phyloP scores from a whole-genome alignment of 1,140 invertebrate genomes.

The Augochlora pura region DNA sequence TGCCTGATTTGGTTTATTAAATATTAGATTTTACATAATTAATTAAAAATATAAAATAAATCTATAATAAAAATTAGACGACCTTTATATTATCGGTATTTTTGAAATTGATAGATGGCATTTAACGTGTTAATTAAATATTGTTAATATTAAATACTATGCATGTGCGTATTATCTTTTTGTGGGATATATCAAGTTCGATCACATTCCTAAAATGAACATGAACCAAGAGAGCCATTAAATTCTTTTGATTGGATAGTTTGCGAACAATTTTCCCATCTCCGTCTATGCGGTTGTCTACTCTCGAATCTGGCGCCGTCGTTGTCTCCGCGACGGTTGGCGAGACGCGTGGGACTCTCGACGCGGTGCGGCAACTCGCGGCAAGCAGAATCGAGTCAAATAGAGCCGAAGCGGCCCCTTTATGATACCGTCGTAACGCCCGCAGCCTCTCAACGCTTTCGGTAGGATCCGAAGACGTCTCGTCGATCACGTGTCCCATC shows the following conservation, averaged over 20 bases:
- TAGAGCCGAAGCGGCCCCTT: conserved; percentile 10
- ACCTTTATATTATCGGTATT: too few species aligned
- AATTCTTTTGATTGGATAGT: neutral
- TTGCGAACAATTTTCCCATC: conserved; percentile 14
- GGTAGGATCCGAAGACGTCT: conserved; percentile 30
- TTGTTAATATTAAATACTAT: too few species aligned
- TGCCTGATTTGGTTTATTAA: too few species aligned
- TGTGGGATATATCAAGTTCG: neutral
- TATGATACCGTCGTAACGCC: conserved; percentile 42
- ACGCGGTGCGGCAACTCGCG: neutral
- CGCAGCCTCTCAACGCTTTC: conserved; percentile 41
- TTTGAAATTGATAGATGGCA: too few species aligned
- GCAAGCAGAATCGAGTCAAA: neutral
- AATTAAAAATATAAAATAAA: too few species aligned
- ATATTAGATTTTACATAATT: too few species aligned
- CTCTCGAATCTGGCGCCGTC: conserved; percentile 53
- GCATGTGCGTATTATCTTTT: too few species aligned
- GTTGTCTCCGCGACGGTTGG: conserved; percentile 14
- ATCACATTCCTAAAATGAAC: neutral
- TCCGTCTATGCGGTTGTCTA: conserved; percentile 36
- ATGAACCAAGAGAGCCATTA: neutral
- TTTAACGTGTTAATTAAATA: too few species aligned
- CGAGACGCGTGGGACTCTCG: conserved; percentile 57
- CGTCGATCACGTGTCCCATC: conserved; percentile 41
- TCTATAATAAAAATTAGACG: too few species aligned